Percentiles rank a stretch among this genome's conserved stretches.
Conservation (phyloP, 2,797 vertebrate genomes). For the Helarctos malayanus region DNA sequence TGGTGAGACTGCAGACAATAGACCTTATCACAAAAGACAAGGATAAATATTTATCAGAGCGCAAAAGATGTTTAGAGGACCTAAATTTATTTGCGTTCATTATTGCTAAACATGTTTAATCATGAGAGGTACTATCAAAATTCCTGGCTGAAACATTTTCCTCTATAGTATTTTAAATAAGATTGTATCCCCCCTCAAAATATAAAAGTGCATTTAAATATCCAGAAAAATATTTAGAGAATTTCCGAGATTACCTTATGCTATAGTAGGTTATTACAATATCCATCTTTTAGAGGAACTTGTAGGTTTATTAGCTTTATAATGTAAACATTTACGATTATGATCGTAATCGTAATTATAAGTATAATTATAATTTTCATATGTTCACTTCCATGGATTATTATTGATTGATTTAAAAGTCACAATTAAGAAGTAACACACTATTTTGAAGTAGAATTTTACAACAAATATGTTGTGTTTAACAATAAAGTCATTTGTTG, state of each 20-base stretch:
- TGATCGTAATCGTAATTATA: neutral
- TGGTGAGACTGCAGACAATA: neutral
- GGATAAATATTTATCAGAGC: constrained; percentile 33
- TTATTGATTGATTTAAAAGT: neutral
- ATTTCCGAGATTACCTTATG: constrained; percentile 3
- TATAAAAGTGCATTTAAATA: constrained; percentile 9
- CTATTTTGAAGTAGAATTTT: neutral
- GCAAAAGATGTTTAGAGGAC: neutral
- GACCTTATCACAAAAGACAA: constrained; percentile 4
- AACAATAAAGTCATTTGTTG: neutral
- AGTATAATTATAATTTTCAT: neutral
- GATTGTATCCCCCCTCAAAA: neutral
- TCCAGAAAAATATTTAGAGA: constrained; percentile 26
- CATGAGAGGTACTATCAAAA: neutral
- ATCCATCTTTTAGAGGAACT: neutral
- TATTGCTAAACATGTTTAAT: neutral
- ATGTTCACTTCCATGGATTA: neutral
- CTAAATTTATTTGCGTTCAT: constrained; percentile 40
- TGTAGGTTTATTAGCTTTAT: neutral
- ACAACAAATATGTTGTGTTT: neutral
- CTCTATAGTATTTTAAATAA: constrained; percentile 54
- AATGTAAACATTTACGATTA: neutral
- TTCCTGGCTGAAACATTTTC: constrained; percentile 19
- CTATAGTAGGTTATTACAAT: neutral
- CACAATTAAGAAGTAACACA: neutral